These are phyloP conservation scores for Loripinus fragilis DNA, from an alignment of 2,888 invertebrate species.

Conservation along the genomic window DNA sequence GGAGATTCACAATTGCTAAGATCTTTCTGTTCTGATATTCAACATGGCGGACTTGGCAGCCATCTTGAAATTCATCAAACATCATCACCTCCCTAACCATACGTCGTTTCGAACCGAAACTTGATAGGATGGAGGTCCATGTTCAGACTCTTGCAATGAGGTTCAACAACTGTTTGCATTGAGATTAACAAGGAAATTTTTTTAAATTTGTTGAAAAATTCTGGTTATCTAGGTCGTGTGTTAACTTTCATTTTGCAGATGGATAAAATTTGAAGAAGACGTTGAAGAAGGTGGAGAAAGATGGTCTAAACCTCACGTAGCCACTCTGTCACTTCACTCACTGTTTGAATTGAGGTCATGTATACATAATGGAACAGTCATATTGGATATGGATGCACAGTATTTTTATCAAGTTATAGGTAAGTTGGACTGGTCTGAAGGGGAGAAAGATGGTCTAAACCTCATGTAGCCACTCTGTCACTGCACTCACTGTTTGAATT, in stretches of 20 bases:
- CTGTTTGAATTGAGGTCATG: constrained; percentile 97
- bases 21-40: no score
- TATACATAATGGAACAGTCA: constrained; percentile 89
- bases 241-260: constrained; percentile 77
- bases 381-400: constrained; percentile 96
- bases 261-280: constrained; percentile 88
- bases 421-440: constrained; percentile 85
- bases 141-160: no score
- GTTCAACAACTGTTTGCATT: no score
- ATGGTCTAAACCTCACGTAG: constrained; percentile 98
- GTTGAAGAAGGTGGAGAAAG: constrained; percentile 99
- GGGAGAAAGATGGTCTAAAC: constrained; percentile 99
- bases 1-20: no score
- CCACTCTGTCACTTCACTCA: constrained; percentile 97
- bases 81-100: no score
- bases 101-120: no score
- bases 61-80: no score
- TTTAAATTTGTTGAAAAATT: no score
- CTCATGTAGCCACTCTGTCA: constrained; percentile 96
- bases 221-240: no score
- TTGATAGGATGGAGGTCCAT: no score
- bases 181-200: no score
- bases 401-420: constrained; percentile 87
- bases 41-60: no score
- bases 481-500: constrained; percentile 98